phyloP scores from a whole-genome alignment of 2,797 vertebrate genomes.

The Cichlasoma orientale region DNA sequence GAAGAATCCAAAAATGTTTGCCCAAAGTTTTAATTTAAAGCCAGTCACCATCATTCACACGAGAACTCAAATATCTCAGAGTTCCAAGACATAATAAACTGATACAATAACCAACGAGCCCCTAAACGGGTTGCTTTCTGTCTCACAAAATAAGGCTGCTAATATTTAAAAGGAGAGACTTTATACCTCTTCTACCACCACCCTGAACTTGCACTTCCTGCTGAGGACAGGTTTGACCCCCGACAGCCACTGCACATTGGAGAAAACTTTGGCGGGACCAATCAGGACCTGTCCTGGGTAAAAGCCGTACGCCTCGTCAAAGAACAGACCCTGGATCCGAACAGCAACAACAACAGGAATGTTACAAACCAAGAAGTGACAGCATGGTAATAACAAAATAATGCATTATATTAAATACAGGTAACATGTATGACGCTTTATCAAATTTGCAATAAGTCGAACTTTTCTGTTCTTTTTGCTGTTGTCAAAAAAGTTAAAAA shows the following conservation, averaged over 20 bases:
- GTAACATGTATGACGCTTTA: background rate
- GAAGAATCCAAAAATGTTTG: background rate
- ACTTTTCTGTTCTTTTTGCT: background rate
- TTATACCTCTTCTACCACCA: slow-evolving; percentile 94
- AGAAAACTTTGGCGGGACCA: slow-evolving; percentile 95
- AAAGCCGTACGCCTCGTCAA: slow-evolving; percentile 96
- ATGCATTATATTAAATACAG: background rate
- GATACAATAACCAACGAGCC: background rate
- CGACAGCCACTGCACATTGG: slow-evolving; percentile 95
- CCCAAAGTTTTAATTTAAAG: background rate
- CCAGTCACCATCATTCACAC: background rate
- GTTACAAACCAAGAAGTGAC: background rate
- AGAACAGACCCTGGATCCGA: slow-evolving; percentile 90
- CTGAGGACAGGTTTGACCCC: slow-evolving; percentile 97
- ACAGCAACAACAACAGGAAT: background rate
- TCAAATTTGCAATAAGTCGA: background rate
- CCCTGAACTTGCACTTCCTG: slow-evolving; percentile 97
- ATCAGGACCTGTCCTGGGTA: slow-evolving; percentile 98
- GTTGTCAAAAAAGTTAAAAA: background rate
- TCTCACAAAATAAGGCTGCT: background rate
- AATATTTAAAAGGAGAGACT: background rate
- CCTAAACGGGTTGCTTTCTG: background rate
- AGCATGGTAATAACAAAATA: background rate
- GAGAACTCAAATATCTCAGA: no score
- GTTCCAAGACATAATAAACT: background rate